Base-by-base conservation (phyloP, 2,888 invertebrate species). In the Synanthedon vespiformis region DNA sequence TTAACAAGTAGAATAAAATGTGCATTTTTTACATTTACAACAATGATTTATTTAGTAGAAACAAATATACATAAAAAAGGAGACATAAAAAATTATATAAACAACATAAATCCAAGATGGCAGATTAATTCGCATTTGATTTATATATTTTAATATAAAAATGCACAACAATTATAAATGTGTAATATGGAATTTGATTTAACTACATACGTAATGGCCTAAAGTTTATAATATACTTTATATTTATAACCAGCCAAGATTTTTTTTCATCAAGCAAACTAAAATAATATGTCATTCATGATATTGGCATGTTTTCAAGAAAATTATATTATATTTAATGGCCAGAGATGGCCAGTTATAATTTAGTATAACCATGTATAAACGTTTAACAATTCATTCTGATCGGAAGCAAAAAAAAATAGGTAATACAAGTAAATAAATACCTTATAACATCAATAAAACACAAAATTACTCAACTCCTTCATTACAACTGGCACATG, bases 401-500 rank as follows among this genome's bases (percentile, higher is more conserved):
- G 44, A 12, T 13, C 3, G 44, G 14, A 44, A 44, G 6, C 14
- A 44, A 6, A n/a, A 4, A n/a, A 13, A 44, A 44, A 44, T 44
- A 13, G 5, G n/a, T 14, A 44, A 14, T 44, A 44, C 5, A 44
- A 13, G 2, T 12, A 44, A 44, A 14, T 44, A 14, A 13, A 11
- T 44, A 44, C 44, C 44, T n/a, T 3, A 14, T 44, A 13, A 13
- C 8, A 44, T 11, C 14, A 44, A 44, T 44, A 44, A 13, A 13
- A 44, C 44, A 14, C 44, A 44, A n/a, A 44, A 44, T 13, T 6
- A 44, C 44, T 44, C n/a, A 44, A 44, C n/a, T 44, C 44, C 12
- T 14, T 44, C 14, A 13, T n/a, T 44, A 59, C 66, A 79, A 78
- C 74, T 84, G 79, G 76, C 83, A 80, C 71, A 72, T 70, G 65